A percentile compares a stretch with the other conserved stretches of the same genome.
These are phyloP conservation scores for Diabrotica balteata DNA, from an alignment of 2,888 invertebrate species.

Conservation along the genomic window DNA sequence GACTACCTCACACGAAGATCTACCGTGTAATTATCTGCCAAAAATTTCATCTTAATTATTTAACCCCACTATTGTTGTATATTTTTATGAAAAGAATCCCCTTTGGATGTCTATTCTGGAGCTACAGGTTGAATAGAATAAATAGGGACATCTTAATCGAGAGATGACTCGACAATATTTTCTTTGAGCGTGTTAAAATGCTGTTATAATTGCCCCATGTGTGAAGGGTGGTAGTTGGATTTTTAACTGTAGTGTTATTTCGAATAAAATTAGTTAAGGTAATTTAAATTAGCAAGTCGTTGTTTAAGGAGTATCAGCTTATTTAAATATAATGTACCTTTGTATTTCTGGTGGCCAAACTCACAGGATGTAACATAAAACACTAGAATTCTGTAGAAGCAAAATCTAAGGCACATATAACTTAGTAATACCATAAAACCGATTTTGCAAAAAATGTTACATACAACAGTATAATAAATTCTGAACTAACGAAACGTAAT, in stretches of 20 bases:
- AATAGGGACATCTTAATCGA: conserved; percentile 28
- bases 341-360: too few species aligned
- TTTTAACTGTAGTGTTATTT: neutral
- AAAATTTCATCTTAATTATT: conserved; percentile 28
- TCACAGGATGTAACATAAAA: too few species aligned
- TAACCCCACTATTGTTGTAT: conserved; percentile 24
- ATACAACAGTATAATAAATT: too few species aligned
- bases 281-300: too few species aligned
- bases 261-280: too few species aligned
- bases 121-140: conserved; percentile 19
- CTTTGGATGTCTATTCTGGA: conserved; percentile 18
- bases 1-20: conserved; percentile 25
- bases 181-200: conserved; percentile 17
- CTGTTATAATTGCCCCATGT: conserved; percentile 19
- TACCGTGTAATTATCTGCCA: conserved; percentile 28
- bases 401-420: too few species aligned
- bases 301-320: too few species aligned
- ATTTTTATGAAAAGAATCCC: conserved; percentile 23
- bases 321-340: too few species aligned
- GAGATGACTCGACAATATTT: conserved; percentile 19
- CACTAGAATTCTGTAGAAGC: too few species aligned
- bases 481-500: too few species aligned
- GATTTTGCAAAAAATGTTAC: too few species aligned
- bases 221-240: conserved; percentile 7
- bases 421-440: too few species aligned